Evolutionary conservation across 2,113 vertebrate genomes (phyloP).

Genomic region (Epinephelus moara): DNA sequence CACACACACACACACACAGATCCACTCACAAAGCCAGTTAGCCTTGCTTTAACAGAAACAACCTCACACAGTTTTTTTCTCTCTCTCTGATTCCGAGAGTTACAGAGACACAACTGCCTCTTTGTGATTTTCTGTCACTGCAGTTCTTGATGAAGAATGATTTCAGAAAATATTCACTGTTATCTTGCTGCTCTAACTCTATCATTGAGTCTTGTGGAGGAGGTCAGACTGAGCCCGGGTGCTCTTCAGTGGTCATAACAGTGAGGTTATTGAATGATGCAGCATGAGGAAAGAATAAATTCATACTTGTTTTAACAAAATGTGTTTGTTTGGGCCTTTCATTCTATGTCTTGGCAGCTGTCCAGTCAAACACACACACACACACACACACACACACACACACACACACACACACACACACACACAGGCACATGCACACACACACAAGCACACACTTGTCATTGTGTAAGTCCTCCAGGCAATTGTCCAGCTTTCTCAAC

Average conservation of each 20-base stretch:
- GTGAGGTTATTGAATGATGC: slow-evolving; percentile 53
- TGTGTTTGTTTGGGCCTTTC: slow-evolving; percentile 69
- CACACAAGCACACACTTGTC: slow-evolving; percentile 7
- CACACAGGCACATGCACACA: slow-evolving; percentile 8
- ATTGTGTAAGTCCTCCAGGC: slow-evolving; percentile 66
- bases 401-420: slow-evolving; percentile 8
- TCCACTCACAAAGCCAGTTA: slow-evolving; percentile 30
- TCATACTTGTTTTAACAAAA: slow-evolving; percentile 78
- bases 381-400: slow-evolving; percentile 18
- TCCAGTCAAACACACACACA: slow-evolving; percentile 42
- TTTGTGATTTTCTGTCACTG: background rate
- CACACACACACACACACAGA: slow-evolving; percentile 36
- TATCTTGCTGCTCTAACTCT: slow-evolving; percentile 15
- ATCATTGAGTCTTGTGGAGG: slow-evolving; percentile 46
- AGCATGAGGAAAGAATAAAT: slow-evolving; percentile 77
- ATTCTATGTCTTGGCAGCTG: slow-evolving; percentile 62
- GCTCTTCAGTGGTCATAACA: slow-evolving; percentile 76
- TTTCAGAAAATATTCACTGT: slow-evolving; percentile 42
- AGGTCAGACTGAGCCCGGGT: slow-evolving; percentile 80
- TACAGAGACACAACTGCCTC: background rate
- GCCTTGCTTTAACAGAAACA: slow-evolving; percentile 12
- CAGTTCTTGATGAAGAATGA: background rate
- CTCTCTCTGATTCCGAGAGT: background rate
- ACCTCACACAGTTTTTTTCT: background rate
- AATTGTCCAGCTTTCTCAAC: slow-evolving; percentile 51